phyloP scores from a whole-genome alignment of 1,140 invertebrate species.

The Leucophenga varia region DNA sequence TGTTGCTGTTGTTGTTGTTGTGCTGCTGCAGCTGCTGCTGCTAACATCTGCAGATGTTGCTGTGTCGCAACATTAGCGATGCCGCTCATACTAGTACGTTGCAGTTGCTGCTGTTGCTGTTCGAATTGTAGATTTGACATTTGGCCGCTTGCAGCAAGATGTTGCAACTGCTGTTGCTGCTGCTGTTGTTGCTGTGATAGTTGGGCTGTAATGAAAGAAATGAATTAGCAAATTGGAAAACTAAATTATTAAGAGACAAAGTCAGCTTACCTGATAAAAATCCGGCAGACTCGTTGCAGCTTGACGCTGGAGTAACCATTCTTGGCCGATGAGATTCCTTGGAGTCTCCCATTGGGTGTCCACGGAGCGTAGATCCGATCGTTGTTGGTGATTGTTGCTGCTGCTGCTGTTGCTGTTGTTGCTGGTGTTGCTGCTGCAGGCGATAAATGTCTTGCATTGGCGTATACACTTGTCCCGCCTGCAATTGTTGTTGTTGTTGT shows the following conservation, averaged over 20 bases:
- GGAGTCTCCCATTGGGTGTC: no score
- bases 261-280: no score
- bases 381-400: slow-evolving; percentile 2
- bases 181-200: slow-evolving; percentile 10
- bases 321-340: no score
- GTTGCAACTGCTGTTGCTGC: slow-evolving; percentile 6
- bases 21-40: slow-evolving; percentile 11
- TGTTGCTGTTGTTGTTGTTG: slow-evolving; percentile 34
- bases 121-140: slow-evolving; percentile 4
- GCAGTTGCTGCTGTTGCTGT: slow-evolving; percentile 25
- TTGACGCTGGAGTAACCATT: no score
- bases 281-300: no score
- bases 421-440: slow-evolving; percentile 26
- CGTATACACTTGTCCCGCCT: slow-evolving; percentile 16
- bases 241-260: no score
- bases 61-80: slow-evolving; percentile 27
- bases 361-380: not conserved
- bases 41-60: slow-evolving; percentile 28
- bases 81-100: slow-evolving; percentile 46
- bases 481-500: slow-evolving; percentile 12
- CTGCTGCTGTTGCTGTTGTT: slow-evolving; percentile 9
- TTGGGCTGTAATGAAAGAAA: no score
- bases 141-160: slow-evolving; percentile 4
- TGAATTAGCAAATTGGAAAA: no score
- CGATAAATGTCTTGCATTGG: slow-evolving; percentile 29